A percentile compares a stretch with the other conserved stretches of the same genome.
These are phyloP conservation scores for Jacana jacana DNA, from an alignment of 2,113 vertebrate genomes.

Conservation along the genomic window DNA sequence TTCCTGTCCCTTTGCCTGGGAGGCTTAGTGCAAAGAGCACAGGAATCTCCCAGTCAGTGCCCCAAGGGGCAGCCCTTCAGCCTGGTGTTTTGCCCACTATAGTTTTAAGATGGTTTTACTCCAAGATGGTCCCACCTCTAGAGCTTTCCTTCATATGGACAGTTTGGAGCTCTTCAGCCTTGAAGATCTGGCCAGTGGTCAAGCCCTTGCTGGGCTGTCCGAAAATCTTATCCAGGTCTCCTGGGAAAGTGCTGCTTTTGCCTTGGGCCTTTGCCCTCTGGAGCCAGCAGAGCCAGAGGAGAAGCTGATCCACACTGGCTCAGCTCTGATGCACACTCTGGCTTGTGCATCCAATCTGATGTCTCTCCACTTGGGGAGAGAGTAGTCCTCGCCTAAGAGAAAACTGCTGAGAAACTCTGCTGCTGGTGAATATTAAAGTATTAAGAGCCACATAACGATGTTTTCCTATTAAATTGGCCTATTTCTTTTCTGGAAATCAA, in stretches of 20 bases:
- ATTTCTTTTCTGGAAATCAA: neutral
- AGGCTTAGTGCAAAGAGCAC: fast-evolving
- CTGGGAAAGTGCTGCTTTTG: neutral
- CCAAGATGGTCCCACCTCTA: neutral
- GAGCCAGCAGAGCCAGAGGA: neutral
- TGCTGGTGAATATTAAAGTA: neutral
- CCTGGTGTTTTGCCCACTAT: neutral
- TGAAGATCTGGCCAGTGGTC: neutral
- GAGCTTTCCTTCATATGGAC: neutral
- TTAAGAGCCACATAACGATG: neutral
- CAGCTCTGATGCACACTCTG: neutral
- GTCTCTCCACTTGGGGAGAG: neutral
- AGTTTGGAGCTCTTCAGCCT: neutral
- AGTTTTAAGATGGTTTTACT: neutral
- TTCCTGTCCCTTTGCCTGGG: fast-evolving
- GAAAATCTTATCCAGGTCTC: neutral
- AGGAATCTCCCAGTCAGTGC: neutral
- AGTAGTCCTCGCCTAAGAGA: neutral
- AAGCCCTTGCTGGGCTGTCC: neutral
- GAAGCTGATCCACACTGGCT: neutral
- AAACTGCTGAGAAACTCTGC: neutral
- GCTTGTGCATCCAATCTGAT: neutral
- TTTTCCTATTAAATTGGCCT: neutral
- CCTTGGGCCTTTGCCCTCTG: neutral
- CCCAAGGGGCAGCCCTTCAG: neutral